phyloP scores from a whole-genome alignment of 2,888 invertebrate genomes.

The Holacanthella duospinosa region DNA sequence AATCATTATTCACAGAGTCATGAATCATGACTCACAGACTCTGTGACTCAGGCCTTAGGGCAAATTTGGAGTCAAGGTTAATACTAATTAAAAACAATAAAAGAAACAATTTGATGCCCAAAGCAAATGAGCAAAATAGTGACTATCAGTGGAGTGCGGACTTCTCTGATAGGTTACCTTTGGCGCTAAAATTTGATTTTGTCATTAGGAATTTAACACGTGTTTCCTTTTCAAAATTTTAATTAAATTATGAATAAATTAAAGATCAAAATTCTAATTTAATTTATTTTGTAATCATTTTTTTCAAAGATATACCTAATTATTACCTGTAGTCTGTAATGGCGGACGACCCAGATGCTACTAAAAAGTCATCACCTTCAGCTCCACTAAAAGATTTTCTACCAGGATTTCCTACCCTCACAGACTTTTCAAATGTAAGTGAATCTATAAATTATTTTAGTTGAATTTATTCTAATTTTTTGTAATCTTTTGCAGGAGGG shows the following conservation, averaged over 20 bases:
- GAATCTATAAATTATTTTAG: neutral
- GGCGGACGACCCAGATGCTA: neutral
- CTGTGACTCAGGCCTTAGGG: too few species aligned
- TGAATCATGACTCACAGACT: too few species aligned
- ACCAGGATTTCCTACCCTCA: neutral
- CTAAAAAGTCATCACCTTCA: neutral
- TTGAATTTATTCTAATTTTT: neutral
- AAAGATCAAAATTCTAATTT: too few species aligned
- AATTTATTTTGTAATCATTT: too few species aligned
- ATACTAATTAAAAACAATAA: too few species aligned
- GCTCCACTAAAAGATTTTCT: neutral
- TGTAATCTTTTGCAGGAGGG: constrained; percentile 49
- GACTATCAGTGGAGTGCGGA: too few species aligned
- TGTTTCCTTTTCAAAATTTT: neutral
- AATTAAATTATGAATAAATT: too few species aligned
- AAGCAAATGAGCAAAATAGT: too few species aligned
- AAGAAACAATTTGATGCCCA: too few species aligned
- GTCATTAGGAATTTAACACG: neutral
- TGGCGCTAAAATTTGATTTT: neutral
- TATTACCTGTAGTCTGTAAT: neutral
- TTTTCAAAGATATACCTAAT: too few species aligned
- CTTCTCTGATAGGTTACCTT: neutral
- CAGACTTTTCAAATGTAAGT: neutral
- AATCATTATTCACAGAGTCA: too few species aligned
- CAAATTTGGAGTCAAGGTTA: too few species aligned